Evolutionary conservation across 2,113 vertebrate species (phyloP), one percentile per base, ranked within the genome.

Genomic region (Ranitomeya imitator): DNA sequence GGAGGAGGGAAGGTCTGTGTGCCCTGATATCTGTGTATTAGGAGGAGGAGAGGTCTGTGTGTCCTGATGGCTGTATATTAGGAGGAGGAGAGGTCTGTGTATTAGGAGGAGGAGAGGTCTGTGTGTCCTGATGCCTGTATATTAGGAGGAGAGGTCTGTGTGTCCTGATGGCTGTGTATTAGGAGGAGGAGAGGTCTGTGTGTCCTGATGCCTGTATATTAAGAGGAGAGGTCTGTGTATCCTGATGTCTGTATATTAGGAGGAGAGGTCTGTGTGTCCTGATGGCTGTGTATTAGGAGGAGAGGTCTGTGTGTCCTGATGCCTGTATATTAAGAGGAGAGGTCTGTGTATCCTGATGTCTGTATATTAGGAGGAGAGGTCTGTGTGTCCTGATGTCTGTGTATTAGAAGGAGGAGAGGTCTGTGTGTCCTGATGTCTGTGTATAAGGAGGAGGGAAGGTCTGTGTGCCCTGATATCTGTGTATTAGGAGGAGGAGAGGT

Each of bases 221-320:
- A 67, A 4, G 21, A 67, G 63, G 21, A 67, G 7, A 23, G 19
- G 63, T 23, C 63, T 67, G 63, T 67, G 23, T 77, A 52, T 79
- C 16, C 37, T 21, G 31, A 51, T 18, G 10, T 14, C 18, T 23
- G 76, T 78, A 18, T 78, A 79, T 57, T 57, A 79, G 77, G 54
- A 59, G 77, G 54, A 59, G 77, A 79, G n/a, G 45, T 79, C 54
- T 59, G 52, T 79, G 54, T 79, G 77, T 57, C 52, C 77, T 59
- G 12, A 79, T 59, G 52, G 8, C 77, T 59, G 54, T 55, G 52
- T 57, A 79, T 57, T 23, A 79, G 6, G n/a, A 67, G 82, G 65
- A n/a, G 63, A 71, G 65, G 55, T n/a, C 65, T 73, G n/a, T 31
- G 2, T n/a, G n/a, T n/a, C n/a, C n/a, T n/a, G n/a, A n/a, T n/a